Conservation (phyloP, 2,888 invertebrate species). For the Melieria picta region DNA sequence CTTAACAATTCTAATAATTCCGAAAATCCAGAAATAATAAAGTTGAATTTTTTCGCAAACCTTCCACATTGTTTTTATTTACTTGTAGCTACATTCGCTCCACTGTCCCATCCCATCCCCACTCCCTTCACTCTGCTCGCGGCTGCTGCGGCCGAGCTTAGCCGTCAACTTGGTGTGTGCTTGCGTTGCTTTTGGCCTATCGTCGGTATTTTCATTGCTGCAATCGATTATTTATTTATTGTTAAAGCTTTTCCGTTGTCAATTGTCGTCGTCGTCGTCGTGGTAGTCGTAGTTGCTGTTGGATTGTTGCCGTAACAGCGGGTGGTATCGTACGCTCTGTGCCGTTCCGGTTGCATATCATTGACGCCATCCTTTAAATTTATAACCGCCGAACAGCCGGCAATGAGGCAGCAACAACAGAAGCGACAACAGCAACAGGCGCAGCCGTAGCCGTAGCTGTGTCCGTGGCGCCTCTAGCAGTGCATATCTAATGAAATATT, state of each 20-base stretch:
- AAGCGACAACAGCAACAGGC: not conserved
- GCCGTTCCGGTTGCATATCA: constrained; percentile 40
- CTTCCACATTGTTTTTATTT: too few species aligned
- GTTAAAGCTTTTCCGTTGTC: constrained; percentile 46
- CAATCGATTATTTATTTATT: constrained; percentile 49
- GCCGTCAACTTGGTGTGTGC: not conserved
- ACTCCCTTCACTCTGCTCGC: too few species aligned
- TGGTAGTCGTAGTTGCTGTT: constrained; percentile 18
- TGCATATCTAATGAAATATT: constrained; percentile 32
- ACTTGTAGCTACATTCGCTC: too few species aligned
- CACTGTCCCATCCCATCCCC: too few species aligned
- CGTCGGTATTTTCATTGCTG: constrained; percentile 18
- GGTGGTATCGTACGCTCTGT: constrained; percentile 25
- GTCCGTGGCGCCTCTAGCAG: not conserved
- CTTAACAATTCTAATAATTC: too few species aligned
- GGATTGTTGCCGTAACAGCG: constrained; percentile 13
- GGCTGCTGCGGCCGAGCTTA: not conserved
- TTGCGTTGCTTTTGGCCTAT: constrained; percentile 19
- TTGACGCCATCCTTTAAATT: constrained; percentile 37
- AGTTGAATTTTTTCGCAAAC: too few species aligned
- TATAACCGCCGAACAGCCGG: constrained; percentile 6
- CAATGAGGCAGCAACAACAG: not conserved
- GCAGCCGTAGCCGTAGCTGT: not conserved
- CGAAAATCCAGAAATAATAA: too few species aligned
- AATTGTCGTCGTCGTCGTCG: constrained; percentile 34